phyloP scores from a whole-genome alignment of 2,113 vertebrate species.

The Phrynocephalus versicolor region DNA sequence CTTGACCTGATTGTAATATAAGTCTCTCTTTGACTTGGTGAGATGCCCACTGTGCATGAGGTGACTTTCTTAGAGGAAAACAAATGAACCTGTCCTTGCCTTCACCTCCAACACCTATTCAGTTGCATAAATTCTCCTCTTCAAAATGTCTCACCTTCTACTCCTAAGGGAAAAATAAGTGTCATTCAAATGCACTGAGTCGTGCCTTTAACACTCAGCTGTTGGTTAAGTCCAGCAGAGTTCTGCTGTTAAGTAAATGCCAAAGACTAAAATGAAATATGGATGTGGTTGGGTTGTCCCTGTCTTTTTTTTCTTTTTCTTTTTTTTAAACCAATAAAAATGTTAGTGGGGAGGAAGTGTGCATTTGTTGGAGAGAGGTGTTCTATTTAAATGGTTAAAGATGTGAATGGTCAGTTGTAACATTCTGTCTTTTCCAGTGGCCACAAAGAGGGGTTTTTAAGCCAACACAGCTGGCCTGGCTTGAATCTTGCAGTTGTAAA shows the following conservation, averaged over 20 bases:
- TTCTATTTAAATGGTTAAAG: conserved; percentile 16
- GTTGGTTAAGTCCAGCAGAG: conserved; percentile 34
- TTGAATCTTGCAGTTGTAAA: conserved; percentile 43
- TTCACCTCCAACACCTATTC: conserved; percentile 30
- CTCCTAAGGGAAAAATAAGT: conserved; percentile 20
- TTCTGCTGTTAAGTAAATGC: conserved; percentile 19
- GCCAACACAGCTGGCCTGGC: conserved; percentile 42
- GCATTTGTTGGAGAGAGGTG: conserved; percentile 25
- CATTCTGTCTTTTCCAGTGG: conserved; percentile 24
- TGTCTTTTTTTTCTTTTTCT: not conserved
- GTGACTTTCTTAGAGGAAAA: conserved; percentile 27
- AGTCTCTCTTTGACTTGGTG: not conserved
- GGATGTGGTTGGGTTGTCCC: not conserved
- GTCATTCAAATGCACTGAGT: not conserved
- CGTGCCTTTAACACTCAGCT: conserved; percentile 15
- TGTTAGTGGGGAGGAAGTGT: conserved; percentile 1
- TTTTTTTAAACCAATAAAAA: conserved; percentile 45
- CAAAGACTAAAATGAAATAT: conserved; percentile 38
- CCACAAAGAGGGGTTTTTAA: conserved; percentile 27
- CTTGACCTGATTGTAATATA: not conserved
- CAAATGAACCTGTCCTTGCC: not conserved
- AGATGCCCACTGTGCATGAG: not conserved
- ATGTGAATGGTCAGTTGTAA: conserved; percentile 15
- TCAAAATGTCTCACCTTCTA: conserved; percentile 12
- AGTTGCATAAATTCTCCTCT: conserved; percentile 25